Base-by-base conservation (phyloP, 2,113 vertebrate genomes). In the Atlantisia rogersi region DNA sequence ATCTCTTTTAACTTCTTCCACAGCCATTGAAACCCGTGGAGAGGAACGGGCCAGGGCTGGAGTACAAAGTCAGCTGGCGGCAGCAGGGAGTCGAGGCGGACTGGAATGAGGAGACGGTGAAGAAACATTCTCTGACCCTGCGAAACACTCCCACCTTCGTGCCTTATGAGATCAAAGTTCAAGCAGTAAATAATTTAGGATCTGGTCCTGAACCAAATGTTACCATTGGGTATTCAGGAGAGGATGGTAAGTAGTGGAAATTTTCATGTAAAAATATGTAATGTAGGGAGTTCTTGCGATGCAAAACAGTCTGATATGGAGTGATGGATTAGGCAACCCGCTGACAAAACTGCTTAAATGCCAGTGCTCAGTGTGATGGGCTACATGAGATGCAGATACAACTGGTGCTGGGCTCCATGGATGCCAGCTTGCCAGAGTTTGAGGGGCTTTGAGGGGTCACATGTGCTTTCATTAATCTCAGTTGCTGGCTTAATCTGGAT, bases 151-250 rank as follows among this genome's bases (percentile, higher is more conserved):
- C 99, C 20, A 99, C 99, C 14, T 99, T 99, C 8, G 98, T 99
- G 39, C 99, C 99, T 15, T 99, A 99, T 0, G 99, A 99, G 82
- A 98, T 99, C 95, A 99, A 98, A 92, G 98, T 99, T 64, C 99
- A 99, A 91, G 98, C 99, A 4, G 96, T 97, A 58, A 99, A 99
- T 87, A 97, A 97, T 40, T 96, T 99, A 29, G 99, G 99, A 44
- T 97, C 98, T 26, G 99, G 98, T 14, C 99, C 99, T 0, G 98
- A 99, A 9, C 99, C 99, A 6, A 97, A 95, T 32, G 16, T 98
- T 26, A 97, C 98, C 85, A 97, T 96, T 0, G 99, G 98, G 2
- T 99, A 99, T 92, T 99, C 99, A 2, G 99, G 99, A 95, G 99
- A 99, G 90, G 99, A 99, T 17, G 98, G 99, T 99, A 96, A 99